Evolutionary conservation across 2,113 vertebrate genomes (phyloP).

Genomic region (Lepisosteus osseus): DNA sequence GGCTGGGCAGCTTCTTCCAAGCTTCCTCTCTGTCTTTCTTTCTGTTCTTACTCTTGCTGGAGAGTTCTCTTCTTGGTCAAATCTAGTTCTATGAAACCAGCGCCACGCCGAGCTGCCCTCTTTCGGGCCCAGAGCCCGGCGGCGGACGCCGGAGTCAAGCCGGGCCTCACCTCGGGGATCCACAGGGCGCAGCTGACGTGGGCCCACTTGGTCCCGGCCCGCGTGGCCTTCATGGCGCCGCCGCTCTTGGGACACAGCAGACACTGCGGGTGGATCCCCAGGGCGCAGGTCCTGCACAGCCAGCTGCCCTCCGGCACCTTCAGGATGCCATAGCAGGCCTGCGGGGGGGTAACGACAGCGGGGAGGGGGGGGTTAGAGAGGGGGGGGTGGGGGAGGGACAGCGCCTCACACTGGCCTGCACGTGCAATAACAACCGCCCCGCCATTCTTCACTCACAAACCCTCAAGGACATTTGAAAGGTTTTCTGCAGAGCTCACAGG

Average conservation of each 20-base stretch:
- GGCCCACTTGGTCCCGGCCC: constrained; percentile 91
- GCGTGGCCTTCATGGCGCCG: constrained; percentile 95
- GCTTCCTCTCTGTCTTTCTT: no score
- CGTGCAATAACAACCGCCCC: no score
- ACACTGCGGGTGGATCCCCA: constrained; percentile 89
- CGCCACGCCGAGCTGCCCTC: no score
- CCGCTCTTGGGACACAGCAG: constrained; percentile 92
- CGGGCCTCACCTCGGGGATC: constrained; percentile 87
- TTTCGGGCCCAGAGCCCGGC: not conserved
- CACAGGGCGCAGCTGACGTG: constrained; percentile 97
- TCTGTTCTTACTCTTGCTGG: no score
- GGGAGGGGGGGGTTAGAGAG: not conserved
- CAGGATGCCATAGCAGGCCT: constrained; percentile 97
- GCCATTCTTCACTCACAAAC: no score
- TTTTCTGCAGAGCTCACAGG: no score
- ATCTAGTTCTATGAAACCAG: no score
- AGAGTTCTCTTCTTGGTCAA: no score
- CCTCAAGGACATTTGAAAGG: no score
- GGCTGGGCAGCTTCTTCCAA: no score
- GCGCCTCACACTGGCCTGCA: no score
- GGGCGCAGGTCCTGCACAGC: constrained; percentile 91
- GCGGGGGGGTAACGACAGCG: constrained; percentile 4
- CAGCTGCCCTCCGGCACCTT: constrained; percentile 97
- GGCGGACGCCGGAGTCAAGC: not conserved
- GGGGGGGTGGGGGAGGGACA: no score